Base-by-base conservation (phyloP, 1,140 invertebrate species). In the Schlechtendalia chinensis region DNA sequence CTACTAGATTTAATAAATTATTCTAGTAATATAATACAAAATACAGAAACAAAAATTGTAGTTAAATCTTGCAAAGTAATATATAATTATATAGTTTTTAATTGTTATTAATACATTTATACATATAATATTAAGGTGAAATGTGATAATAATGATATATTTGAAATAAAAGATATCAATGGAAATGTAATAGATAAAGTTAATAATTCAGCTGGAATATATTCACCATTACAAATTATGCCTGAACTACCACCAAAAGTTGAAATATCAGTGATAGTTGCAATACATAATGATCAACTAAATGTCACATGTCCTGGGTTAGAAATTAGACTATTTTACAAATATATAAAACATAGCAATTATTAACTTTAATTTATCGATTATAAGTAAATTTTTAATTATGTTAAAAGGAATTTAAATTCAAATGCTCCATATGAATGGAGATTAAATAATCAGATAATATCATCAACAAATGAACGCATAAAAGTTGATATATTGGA, bases 171-270 rank as follows among this genome's bases (percentile, higher is more conserved):
- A 45, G 87, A 89, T 83, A 85, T 86, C 81, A 81, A 83, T 4
- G 89, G 89, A 4, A 85, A 87, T 27, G 72, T 90, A 53, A 81
- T 90, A 24, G 90, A 91, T 85, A 85, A 82, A 74, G 89, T 88
- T 1, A 90, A 90, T 82, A 90, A 90, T 83, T 89, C 88, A 58
- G 89, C 87, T 45, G 89, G 88, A 45, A 86, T 89, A 75, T 90
- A 88, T 85, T 88, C 89, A 8, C 84, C 88, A 77, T 17, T 85
- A 27, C 89, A 90, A 86, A 85, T 83, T 24, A 83, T 88, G 39
- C 89, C 89, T 5, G 84, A 87, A 54, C 85, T 85, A 16, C 81
- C 84, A 39, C 85, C 86, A 77, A 81, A 84, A 61, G 84, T 88
- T 1, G 84, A 84, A 69, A 85, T 87, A 58, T 83, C 82, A n/a